phyloP scores from a whole-genome alignment of 2,113 vertebrate genomes.

The Pyxicephalus adspersus region DNA sequence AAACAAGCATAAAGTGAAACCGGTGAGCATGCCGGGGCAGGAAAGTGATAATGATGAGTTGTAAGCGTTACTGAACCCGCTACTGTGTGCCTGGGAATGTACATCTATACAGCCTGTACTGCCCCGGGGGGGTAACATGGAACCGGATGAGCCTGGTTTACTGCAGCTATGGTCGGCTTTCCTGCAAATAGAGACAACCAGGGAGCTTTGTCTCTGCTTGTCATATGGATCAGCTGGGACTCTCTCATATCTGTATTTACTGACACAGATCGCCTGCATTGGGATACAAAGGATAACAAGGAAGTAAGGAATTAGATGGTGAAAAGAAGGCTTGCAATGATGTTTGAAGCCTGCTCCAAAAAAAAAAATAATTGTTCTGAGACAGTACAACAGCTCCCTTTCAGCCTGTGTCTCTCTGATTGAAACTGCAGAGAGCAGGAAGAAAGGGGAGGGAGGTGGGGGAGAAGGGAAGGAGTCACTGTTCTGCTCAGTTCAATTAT shows the following conservation, averaged over 20 bases:
- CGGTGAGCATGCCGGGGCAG: background rate
- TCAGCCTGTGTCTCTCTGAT: too few species aligned
- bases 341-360: too few species aligned
- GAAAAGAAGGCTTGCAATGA: too few species aligned
- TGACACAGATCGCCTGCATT: too few species aligned
- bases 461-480: too few species aligned
- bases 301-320: too few species aligned
- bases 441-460: too few species aligned
- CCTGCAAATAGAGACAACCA: background rate
- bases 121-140: background rate
- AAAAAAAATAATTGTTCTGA: too few species aligned
- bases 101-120: background rate
- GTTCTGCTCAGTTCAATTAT: too few species aligned
- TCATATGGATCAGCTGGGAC: background rate
- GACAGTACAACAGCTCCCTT: too few species aligned
- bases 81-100: conserved; percentile 1
- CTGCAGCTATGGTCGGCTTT: background rate
- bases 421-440: too few species aligned
- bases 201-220: background rate
- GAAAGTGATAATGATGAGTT: background rate
- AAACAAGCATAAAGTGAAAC: background rate
- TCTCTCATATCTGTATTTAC: background rate
- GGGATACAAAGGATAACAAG: too few species aligned
- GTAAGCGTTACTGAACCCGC: background rate
- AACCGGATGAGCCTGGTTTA: conserved; percentile 1